phyloP scores from a whole-genome alignment of 2,888 invertebrate genomes.

The Mayetiola destructor region DNA sequence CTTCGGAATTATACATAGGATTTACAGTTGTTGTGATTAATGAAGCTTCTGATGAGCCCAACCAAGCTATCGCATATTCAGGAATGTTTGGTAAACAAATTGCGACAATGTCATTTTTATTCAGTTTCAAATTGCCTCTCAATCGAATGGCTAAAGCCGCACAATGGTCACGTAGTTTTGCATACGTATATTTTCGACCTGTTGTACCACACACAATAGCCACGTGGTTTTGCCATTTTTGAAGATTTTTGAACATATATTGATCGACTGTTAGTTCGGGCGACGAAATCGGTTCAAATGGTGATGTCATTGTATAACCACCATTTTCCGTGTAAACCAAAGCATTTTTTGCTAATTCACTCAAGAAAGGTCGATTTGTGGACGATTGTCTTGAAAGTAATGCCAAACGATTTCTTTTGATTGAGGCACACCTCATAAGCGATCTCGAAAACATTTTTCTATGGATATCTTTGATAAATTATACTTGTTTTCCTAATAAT shows the following conservation, averaged over 20 bases:
- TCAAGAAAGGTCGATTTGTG: not conserved
- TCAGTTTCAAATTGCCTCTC: conserved; percentile 47
- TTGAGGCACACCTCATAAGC: not conserved
- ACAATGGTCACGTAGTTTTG: conserved; percentile 47
- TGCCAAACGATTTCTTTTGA: not conserved
- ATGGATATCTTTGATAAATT: no score
- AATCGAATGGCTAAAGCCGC: conserved; percentile 51
- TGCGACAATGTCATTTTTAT: conserved; percentile 51
- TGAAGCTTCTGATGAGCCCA: conserved; percentile 56
- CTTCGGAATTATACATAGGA: conserved; percentile 60
- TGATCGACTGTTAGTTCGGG: conserved; percentile 44
- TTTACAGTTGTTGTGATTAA: conserved; percentile 56
- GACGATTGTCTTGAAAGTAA: not conserved
- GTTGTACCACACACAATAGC: conserved; percentile 53
- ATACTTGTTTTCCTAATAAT: no score
- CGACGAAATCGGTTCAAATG: conserved; percentile 37
- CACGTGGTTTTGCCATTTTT: conserved; percentile 48
- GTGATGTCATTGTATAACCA: conserved; percentile 35
- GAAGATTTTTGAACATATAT: conserved; percentile 46
- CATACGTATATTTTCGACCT: conserved; percentile 57
- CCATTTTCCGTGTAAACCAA: conserved; percentile 19
- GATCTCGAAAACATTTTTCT: not conserved
- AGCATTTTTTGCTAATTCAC: not conserved
- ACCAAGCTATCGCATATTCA: conserved; percentile 50
- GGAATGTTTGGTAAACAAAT: conserved; percentile 51